These are phyloP conservation scores for Nephila pilipes DNA, from an alignment of 1,140 invertebrate genomes.

Conservation along the genomic window DNA sequence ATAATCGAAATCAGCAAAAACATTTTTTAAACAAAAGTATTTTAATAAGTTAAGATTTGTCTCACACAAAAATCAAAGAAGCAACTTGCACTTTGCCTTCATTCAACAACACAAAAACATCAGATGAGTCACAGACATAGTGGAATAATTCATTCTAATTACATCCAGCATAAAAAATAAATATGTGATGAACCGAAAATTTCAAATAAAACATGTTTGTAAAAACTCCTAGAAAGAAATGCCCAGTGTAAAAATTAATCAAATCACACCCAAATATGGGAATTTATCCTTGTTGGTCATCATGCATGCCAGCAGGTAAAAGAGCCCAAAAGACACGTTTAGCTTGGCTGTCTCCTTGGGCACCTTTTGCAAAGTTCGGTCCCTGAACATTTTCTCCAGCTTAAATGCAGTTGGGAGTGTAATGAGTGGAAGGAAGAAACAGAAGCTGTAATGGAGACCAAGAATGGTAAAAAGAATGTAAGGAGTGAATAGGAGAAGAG, in stretches of 20 bases:
- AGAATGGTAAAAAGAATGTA: constrained; percentile 94
- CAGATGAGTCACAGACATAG: neutral
- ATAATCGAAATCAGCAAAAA: neutral
- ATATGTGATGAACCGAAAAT: constrained; percentile 2
- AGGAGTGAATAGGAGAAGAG: constrained; percentile 93
- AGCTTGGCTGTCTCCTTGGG: constrained; percentile 93
- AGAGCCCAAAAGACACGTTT: constrained; percentile 94
- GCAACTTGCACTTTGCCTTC: neutral
- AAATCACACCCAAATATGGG: constrained; percentile 71
- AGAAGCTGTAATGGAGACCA: constrained; percentile 88
- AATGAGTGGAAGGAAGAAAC: constrained; percentile 93
- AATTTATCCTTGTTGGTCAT: constrained; percentile 78
- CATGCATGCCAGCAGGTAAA: constrained; percentile 88
- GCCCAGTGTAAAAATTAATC: neutral
- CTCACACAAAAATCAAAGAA: constrained; percentile 21
- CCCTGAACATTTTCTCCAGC: constrained; percentile 93
- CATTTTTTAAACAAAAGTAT: constrained; percentile 9
- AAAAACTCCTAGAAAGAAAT: constrained; percentile 23
- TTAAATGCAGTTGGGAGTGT: constrained; percentile 93
- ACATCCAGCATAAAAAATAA: constrained; percentile 40
- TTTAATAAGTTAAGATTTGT: constrained; percentile 32
- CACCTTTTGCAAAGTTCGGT: constrained; percentile 89
- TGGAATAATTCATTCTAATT: constrained; percentile 3
- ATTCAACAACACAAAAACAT: constrained; percentile 10
- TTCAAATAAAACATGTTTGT: constrained; percentile 22